Evolutionary conservation across 2,113 vertebrate species (phyloP).

Genomic region (Leptosomus discolor): DNA sequence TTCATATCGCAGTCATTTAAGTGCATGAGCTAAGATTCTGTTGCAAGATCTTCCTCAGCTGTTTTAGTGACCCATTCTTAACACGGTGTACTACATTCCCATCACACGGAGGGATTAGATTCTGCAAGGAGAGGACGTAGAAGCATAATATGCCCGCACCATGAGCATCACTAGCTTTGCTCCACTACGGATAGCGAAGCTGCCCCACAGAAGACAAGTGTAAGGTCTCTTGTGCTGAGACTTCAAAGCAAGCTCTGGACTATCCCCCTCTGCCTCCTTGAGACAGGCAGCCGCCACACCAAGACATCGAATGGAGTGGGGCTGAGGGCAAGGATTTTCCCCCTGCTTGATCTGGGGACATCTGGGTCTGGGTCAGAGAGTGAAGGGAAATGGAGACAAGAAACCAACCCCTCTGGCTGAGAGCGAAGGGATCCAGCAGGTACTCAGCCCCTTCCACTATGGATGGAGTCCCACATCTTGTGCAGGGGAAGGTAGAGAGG

Average conservation of each 20-base stretch:
- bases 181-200: neutral
- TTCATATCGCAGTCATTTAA: neutral
- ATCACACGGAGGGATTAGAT: neutral
- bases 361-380: neutral
- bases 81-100: neutral
- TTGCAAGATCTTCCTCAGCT: neutral
- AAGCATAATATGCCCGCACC: accelerated
- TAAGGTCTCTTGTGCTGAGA: neutral
- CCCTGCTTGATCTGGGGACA: neutral
- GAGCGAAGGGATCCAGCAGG: neutral
- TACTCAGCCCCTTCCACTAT: neutral
- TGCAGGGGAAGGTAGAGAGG: neutral
- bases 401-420: neutral
- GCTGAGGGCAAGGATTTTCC: neutral
- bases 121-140: neutral
- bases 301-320: neutral
- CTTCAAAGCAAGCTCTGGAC: neutral
- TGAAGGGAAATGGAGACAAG: neutral
- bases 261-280: neutral
- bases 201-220: neutral
- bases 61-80: neutral
- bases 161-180: neutral
- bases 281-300: neutral
- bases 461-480: neutral
- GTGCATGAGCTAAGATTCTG: neutral